Evolutionary conservation across 2,888 invertebrate genomes (phyloP).

Genomic region (Hesperia comma): DNA sequence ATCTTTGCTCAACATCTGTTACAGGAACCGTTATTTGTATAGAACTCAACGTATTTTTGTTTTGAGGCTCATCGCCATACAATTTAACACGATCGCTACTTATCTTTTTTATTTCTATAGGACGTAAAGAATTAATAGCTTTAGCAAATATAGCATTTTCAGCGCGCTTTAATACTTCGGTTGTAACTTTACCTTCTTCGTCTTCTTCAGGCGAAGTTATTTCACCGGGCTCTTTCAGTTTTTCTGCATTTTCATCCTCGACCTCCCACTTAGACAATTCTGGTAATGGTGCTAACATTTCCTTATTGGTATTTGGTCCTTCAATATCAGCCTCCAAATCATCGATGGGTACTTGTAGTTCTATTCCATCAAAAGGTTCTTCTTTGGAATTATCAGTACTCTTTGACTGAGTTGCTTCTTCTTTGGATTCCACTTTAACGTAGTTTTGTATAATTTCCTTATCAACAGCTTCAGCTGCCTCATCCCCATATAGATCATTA

Average conservation of each 20-base stretch:
- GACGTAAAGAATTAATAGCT: conserved; percentile 91
- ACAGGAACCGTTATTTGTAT: conserved; percentile 84
- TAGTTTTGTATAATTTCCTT: conserved; percentile 84
- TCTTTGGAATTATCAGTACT: conserved; percentile 74
- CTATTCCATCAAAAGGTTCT: conserved; percentile 82
- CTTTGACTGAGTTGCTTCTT: conserved; percentile 50
- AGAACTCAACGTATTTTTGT: conserved; percentile 72
- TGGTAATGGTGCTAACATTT: conserved; percentile 89
- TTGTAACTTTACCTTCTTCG: conserved; percentile 89
- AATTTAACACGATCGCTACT: conserved; percentile 87
- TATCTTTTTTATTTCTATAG: conserved; percentile 90
- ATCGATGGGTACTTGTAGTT: conserved; percentile 82
- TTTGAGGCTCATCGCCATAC: conserved; percentile 79
- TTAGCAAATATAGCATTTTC: conserved; percentile 96
- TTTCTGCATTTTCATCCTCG: conserved; percentile 82
- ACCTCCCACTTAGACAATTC: conserved; percentile 96
- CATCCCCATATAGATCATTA: conserved; percentile 81
- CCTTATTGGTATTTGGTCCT: conserved; percentile 69
- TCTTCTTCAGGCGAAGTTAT: conserved; percentile 75
- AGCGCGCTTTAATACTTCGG: conserved; percentile 94
- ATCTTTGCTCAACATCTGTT: conserved; percentile 69
- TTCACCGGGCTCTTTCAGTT: conserved; percentile 75
- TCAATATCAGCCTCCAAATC: conserved; percentile 83
- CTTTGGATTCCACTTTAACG: conserved; percentile 66
- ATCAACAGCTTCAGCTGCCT: conserved; percentile 81